phyloP scores from a whole-genome alignment of 2,888 invertebrate species.

The Caenorhabditis wallacei region DNA sequence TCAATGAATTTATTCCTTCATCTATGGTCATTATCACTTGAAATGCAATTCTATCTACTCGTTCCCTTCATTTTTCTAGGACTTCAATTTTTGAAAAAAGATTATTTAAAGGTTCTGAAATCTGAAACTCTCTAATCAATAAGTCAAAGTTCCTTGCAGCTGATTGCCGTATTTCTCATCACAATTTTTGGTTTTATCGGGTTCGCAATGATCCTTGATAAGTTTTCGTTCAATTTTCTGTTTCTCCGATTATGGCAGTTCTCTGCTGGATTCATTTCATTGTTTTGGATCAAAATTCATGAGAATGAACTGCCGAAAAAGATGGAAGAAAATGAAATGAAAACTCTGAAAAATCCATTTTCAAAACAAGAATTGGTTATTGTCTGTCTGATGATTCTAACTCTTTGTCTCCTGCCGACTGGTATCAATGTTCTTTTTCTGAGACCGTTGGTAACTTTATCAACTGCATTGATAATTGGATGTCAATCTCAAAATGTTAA shows the following conservation, averaged over 20 bases:
- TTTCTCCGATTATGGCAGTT: conserved; percentile 59
- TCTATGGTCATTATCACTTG: conserved; percentile 51
- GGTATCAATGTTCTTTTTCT: conserved; percentile 23
- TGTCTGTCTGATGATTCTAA: conserved; percentile 4
- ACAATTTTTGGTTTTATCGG: conserved; percentile 18
- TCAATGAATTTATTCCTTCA: conserved; percentile 57
- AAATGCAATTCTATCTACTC: conserved; percentile 59
- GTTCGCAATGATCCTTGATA: conserved; percentile 20
- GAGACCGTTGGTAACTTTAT: conserved; percentile 40
- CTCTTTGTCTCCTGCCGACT: conserved; percentile 31
- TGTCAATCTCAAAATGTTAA: conserved; percentile 17
- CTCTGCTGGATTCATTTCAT: conserved; percentile 42
- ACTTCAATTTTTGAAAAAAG: conserved; percentile 16
- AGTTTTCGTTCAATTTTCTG: conserved; percentile 59
- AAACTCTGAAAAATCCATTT: conserved; percentile 5
- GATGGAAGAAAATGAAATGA: conserved; percentile 14
- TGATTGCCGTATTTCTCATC: neutral
- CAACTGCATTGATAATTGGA: conserved; percentile 52
- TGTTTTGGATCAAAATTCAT: conserved; percentile 32
- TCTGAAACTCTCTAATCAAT: neutral
- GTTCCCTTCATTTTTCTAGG: conserved; percentile 53
- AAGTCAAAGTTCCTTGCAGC: neutral
- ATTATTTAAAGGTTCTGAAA: conserved; percentile 24
- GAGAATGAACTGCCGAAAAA: conserved; percentile 14
- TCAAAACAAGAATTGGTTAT: conserved; percentile 1